phyloP scores from a whole-genome alignment of 2,797 vertebrate genomes.

The Pseudopleuronectes americanus region DNA sequence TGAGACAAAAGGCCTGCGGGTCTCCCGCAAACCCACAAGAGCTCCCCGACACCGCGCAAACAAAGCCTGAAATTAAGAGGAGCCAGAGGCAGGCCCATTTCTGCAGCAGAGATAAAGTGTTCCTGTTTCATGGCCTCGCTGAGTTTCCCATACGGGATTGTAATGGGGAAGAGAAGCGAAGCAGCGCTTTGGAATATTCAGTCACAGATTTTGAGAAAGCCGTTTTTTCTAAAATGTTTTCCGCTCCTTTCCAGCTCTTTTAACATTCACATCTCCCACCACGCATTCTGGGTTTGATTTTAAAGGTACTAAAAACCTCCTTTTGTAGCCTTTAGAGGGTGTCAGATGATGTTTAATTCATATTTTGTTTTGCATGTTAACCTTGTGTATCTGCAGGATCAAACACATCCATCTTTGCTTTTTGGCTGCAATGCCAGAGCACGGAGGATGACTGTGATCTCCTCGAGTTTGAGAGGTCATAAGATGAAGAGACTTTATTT shows the following conservation, averaged over 20 bases:
- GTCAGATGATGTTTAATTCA: slow-evolving; percentile 73
- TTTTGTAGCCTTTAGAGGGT: slow-evolving; percentile 50
- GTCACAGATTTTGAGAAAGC: slow-evolving; percentile 55
- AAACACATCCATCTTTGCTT: slow-evolving; percentile 45
- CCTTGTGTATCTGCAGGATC: slow-evolving; percentile 60
- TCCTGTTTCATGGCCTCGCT: slow-evolving; percentile 74
- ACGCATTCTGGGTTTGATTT: slow-evolving; percentile 60
- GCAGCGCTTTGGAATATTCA: slow-evolving; percentile 52
- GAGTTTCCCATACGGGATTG: slow-evolving; percentile 66
- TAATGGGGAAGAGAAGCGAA: slow-evolving; percentile 52
- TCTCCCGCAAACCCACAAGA: slow-evolving; percentile 76
- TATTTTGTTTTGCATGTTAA: slow-evolving; percentile 67
- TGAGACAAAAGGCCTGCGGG: slow-evolving; percentile 82
- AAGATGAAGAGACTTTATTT: slow-evolving; percentile 57
- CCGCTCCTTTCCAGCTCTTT: slow-evolving; percentile 24
- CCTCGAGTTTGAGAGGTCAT: slow-evolving; percentile 63
- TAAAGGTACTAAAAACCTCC: slow-evolving; percentile 58
- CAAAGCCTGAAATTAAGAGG: slow-evolving; percentile 85
- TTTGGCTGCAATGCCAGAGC: slow-evolving; percentile 49
- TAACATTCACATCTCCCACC: slow-evolving; percentile 61
- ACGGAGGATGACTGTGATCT: slow-evolving; percentile 42
- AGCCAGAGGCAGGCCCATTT: slow-evolving; percentile 79
- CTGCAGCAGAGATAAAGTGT: slow-evolving; percentile 73
- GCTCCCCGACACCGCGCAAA: slow-evolving; percentile 76
- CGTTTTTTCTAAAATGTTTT: slow-evolving; percentile 28